A percentile compares a stretch with the other conserved stretches of the same genome.
These are phyloP conservation scores for Marronus borbonicus DNA, from an alignment of 2,888 invertebrate genomes.

Conservation along the genomic window DNA sequence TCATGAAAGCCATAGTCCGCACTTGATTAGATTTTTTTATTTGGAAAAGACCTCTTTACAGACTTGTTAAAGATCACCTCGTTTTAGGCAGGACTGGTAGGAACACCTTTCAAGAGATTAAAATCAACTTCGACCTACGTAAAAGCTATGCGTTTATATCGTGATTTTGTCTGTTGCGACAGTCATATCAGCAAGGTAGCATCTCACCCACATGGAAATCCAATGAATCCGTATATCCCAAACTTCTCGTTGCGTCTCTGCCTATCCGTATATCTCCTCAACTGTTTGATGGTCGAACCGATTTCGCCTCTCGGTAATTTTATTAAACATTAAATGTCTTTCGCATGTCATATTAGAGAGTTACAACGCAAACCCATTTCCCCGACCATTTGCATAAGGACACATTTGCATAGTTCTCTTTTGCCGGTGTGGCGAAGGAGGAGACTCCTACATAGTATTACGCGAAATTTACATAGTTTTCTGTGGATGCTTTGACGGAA, in stretches of 20 bases:
- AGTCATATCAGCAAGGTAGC: no score
- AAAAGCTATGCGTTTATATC: no score
- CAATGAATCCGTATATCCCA: background rate
- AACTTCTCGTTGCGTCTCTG: background rate
- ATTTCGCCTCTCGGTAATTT: constrained; percentile 31
- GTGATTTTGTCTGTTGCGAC: no score
- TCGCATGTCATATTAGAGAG: constrained; percentile 36
- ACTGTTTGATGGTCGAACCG: background rate
- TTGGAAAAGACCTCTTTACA: no score
- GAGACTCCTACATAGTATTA: background rate
- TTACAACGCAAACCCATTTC: constrained; percentile 41
- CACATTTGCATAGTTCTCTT: constrained; percentile 39
- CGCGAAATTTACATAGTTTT: constrained; percentile 33
- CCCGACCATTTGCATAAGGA: constrained; percentile 36
- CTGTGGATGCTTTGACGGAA: constrained; percentile 21
- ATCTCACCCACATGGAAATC: no score
- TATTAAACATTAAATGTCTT: constrained; percentile 37
- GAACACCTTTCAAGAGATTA: no score
- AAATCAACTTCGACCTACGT: no score
- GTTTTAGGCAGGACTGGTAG: no score
- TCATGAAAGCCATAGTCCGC: no score
- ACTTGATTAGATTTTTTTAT: no score
- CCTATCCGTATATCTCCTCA: background rate
- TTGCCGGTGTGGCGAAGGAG: background rate
- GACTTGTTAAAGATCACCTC: no score